Base-by-base conservation (phyloP, 2,888 invertebrate genomes). In the Subacronicta megacephala region DNA sequence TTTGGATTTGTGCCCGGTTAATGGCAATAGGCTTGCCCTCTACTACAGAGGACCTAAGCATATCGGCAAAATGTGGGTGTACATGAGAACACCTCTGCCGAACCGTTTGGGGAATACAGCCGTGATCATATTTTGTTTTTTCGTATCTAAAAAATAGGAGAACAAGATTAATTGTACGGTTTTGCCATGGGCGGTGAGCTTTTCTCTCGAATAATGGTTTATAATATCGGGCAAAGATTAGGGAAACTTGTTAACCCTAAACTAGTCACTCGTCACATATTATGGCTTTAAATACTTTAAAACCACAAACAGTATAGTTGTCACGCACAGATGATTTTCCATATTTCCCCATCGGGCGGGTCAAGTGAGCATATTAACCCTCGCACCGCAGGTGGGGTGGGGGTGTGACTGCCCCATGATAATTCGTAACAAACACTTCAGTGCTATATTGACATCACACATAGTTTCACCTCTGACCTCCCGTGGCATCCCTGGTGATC, bases 341-440 rank as follows among this genome's bases (percentile, higher is more conserved):
- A 78, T 78, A 79, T 81, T 83, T 83, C 77, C 80, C 82, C 76
- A 53, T 51, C 76, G 82, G 82, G 64, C 72, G 88, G 89, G 90
- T 93, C 90, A 93, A 92, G 89, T 92, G 88, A 84, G 78, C 88
- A 85, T 89, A 87, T 90, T 90, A 90, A 87, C 90, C 90, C 89
- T 83, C 83, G 77, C 79, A 77, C 77, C 70, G 73, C 86, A 87
- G 89, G 91, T 89, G 86, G 90, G 90, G 90, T 89, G 89, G 89
- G 88, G 84, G 84, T 77, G 84, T 72, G 76, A 70, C 70, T 52
- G 69, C 69, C 81, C 80, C 82, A 81, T 85, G 87, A 89, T 90
- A 85, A 89, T 89, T 88, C 87, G 87, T 87, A 86, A 86, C 89
- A 81, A 88, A 85, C 89, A 89, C 90, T 88, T 86, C 87, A 90